phyloP scores from a whole-genome alignment of 2,113 vertebrate species.

The Bolborhynchus lineola region DNA sequence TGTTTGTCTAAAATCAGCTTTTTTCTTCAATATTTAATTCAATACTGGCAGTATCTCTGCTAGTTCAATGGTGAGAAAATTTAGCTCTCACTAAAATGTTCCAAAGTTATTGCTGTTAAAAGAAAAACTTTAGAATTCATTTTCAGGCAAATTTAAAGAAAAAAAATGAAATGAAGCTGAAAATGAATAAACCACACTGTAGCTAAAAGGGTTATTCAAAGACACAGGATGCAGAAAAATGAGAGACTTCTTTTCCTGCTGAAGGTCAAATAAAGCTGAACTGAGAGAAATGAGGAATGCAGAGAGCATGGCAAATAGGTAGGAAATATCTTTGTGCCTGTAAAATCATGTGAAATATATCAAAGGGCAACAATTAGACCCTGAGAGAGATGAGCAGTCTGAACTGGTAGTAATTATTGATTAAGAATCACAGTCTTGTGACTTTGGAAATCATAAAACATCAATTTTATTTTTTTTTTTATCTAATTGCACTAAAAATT shows the following conservation, averaged over 20 bases:
- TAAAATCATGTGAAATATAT: not conserved
- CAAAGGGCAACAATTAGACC: not conserved
- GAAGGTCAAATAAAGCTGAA: not conserved
- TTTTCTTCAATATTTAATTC: not conserved
- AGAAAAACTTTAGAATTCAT: not conserved
- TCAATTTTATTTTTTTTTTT: not conserved
- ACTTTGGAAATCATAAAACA: not conserved
- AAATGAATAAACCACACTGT: not conserved
- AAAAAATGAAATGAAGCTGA: not conserved
- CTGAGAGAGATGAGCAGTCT: not conserved
- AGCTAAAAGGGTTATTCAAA: not conserved
- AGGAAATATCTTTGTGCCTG: not conserved
- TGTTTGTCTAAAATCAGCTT: constrained; percentile 17
- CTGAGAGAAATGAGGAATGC: not conserved
- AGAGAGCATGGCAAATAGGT: not conserved
- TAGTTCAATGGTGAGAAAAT: not conserved
- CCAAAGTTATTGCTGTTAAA: not conserved
- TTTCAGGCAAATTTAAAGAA: not conserved
- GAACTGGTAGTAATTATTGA: not conserved
- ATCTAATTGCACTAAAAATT: not conserved
- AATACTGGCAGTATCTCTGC: no score
- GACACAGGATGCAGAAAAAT: not conserved
- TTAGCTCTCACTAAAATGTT: not conserved
- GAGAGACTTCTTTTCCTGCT: not conserved
- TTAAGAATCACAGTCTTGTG: not conserved